phyloP scores from a whole-genome alignment of 2,888 invertebrate species.

The Drosophila kanekoi region DNA sequence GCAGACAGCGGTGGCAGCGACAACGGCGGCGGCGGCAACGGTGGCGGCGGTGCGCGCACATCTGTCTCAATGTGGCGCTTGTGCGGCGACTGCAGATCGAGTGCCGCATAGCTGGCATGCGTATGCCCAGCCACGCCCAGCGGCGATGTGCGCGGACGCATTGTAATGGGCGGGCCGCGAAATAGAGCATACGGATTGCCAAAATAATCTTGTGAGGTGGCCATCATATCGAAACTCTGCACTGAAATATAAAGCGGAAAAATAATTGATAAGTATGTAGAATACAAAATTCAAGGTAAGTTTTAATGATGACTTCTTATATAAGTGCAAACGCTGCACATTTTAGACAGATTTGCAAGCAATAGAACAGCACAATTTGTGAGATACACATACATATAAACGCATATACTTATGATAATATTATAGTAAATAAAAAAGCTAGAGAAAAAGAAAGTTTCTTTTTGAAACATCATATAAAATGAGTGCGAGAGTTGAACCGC shows the following conservation, averaged over 20 bases:
- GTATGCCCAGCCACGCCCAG: constrained; percentile 75
- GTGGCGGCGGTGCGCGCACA: constrained; percentile 80
- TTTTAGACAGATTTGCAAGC: too few species aligned
- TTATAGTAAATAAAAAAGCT: too few species aligned
- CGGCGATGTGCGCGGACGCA: constrained; percentile 83
- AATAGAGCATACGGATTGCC: constrained; percentile 84
- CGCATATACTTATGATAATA: too few species aligned
- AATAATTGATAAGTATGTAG: not conserved
- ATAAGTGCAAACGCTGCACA: too few species aligned
- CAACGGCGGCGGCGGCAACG: constrained; percentile 77
- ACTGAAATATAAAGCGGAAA: constrained; percentile 44
- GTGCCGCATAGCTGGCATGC: constrained; percentile 58
- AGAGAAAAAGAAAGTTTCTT: too few species aligned
- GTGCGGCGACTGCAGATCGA: constrained; percentile 84
- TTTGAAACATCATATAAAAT: too few species aligned
- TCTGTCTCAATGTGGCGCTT: constrained; percentile 82
- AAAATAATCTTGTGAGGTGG: constrained; percentile 84
- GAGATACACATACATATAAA: too few species aligned
- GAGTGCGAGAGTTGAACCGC: too few species aligned
- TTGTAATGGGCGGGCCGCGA: constrained; percentile 83
- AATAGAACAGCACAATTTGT: too few species aligned
- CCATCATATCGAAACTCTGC: constrained; percentile 79
- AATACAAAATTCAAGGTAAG: too few species aligned
- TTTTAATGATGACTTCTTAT: too few species aligned
- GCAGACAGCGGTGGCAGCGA: constrained; percentile 75